Evolutionary conservation across 2,797 vertebrate species (phyloP).

Genomic region (Acrossocheilus fasciatus): DNA sequence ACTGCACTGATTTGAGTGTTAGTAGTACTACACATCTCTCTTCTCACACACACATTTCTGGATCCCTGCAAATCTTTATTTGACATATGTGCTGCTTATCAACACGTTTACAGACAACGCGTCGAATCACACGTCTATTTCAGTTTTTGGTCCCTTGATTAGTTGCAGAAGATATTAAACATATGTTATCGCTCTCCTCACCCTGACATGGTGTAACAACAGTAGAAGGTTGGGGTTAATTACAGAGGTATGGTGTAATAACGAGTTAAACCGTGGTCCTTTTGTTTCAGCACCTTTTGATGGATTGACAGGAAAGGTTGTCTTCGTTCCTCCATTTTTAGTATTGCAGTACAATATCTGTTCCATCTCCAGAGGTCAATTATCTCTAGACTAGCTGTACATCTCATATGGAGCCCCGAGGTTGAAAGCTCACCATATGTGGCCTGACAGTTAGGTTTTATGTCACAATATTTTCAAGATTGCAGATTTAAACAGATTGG

Average conservation of each 20-base stretch:
- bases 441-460: constrained; percentile 70
- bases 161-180: constrained; percentile 69
- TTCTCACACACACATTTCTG: neutral
- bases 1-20: neutral
- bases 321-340: constrained; percentile 67
- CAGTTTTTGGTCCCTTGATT: constrained; percentile 76
- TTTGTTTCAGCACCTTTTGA: constrained; percentile 70
- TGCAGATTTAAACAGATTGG: constrained; percentile 74
- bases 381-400: constrained; percentile 55
- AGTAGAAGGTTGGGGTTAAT: constrained; percentile 72
- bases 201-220: constrained; percentile 70
- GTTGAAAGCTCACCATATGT: constrained; percentile 60
- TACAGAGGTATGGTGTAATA: constrained; percentile 64
- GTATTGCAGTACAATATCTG: constrained; percentile 50
- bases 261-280: constrained; percentile 61
- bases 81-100: constrained; percentile 80
- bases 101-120: constrained; percentile 80
- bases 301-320: constrained; percentile 70
- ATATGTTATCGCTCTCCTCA: constrained; percentile 70
- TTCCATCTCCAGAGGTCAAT: constrained; percentile 48
- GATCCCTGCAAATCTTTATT: constrained; percentile 44
- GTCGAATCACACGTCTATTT: constrained; percentile 82
- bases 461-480: constrained; percentile 83
- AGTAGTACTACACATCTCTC: neutral
- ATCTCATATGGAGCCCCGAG: constrained; percentile 51